Conservation (phyloP, 2,797 vertebrate species). For the Platalea minor region DNA sequence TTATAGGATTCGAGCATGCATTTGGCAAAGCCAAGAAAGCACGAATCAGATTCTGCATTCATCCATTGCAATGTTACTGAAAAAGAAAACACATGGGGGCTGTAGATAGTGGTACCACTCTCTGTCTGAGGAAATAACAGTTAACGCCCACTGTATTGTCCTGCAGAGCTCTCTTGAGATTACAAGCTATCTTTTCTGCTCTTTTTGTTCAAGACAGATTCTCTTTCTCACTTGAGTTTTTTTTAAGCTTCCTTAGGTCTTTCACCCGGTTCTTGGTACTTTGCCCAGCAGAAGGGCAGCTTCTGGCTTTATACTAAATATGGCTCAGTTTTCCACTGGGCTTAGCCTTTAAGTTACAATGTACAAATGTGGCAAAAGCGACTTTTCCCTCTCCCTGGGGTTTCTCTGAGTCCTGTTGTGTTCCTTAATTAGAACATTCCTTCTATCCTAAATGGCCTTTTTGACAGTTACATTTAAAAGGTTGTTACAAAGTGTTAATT, state of each 20-base stretch:
- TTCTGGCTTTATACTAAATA: neutral
- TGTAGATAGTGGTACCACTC: slow-evolving; percentile 13
- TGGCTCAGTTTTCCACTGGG: neutral
- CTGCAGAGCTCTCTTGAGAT: neutral
- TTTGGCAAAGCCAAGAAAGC: neutral
- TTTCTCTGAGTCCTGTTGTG: neutral
- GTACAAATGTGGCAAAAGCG: neutral
- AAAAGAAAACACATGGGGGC: neutral
- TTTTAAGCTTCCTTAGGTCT: neutral
- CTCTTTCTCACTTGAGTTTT: neutral
- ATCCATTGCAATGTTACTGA: neutral
- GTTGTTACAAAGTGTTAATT: neutral
- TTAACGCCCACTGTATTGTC: neutral
- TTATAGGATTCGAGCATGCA: neutral
- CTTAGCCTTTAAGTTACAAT: neutral
- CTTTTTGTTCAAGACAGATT: slow-evolving; percentile 12
- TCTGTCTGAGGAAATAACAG: slow-evolving; percentile 5
- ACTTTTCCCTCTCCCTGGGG: neutral
- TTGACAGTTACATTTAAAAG: neutral
- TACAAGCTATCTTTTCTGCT: neutral
- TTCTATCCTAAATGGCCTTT: neutral
- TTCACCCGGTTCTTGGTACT: neutral
- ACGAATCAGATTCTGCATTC: slow-evolving; percentile 6
- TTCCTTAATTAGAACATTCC: slow-evolving; percentile 2
- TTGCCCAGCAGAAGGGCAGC: neutral